Base-by-base conservation (phyloP, 2,113 vertebrate species). In the Hippolais icterina region DNA sequence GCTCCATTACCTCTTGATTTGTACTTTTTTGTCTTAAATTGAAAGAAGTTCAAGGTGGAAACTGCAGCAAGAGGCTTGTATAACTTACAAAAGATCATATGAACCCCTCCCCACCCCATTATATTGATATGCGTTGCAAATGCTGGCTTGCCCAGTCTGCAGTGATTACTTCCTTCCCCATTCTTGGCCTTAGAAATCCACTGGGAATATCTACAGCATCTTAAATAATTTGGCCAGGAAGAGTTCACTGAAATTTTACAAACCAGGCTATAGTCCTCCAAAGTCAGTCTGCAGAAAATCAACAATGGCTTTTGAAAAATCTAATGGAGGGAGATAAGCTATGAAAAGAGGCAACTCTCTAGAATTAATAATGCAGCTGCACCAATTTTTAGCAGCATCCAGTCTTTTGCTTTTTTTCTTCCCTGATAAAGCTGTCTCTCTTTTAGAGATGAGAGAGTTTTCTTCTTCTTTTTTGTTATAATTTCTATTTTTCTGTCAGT, bases 321-420 rank as follows among this genome's bases (percentile, higher is more conserved):
- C 68, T 85, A 90, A 77, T 75, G 41, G 35, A 76, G 31, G 17
- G 29, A 92, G 76, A 92, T 92, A 86, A 77, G 14, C 63, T 61
- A 61, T 85, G 91, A 94, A 92, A 91, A 95, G 82, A 70, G 28
- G 29, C 6, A 52, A 24, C 11, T 68, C 65, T 84, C 22, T 69
- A 60, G 68, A 90, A 94, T 95, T 92, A 81, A 66, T 83, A 90
- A 92, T 60, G 79, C 87, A 96, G 71, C 85, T 94, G 71, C 47
- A 83, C 31, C 71, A 75, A 46, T 92, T 92, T 75, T 60, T 15
- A 94, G n/a, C 76, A 87, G 75, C 47, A 86, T 59, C 22, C 41
- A 94, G 88, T 37, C 35, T 81, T 89, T 83, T 70, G 9, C 76
- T 76, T 81, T 19, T 92, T 28, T 86, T 93, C 28, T 60, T 74